Evolutionary conservation across 2,797 vertebrate genomes (phyloP).

Genomic region (Phataginus tricuspis): DNA sequence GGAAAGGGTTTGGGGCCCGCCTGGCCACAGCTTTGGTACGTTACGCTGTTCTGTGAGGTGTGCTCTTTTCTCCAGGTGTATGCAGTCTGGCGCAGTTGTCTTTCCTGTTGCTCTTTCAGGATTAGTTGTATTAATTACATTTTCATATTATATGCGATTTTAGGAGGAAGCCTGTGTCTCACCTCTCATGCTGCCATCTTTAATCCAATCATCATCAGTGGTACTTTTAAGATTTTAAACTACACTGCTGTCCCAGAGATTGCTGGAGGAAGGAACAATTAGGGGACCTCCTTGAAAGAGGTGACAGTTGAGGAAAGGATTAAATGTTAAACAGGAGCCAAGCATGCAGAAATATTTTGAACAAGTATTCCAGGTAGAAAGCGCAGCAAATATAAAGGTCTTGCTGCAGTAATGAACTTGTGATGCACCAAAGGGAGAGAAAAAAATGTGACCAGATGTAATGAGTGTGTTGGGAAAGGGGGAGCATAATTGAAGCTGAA

Average conservation of each 20-base stretch:
- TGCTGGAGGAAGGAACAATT: neutral
- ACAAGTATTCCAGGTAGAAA: neutral
- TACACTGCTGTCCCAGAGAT: neutral
- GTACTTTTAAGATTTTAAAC: neutral
- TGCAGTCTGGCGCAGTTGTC: no score
- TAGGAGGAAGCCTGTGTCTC: no score
- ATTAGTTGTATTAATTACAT: no score
- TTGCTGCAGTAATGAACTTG: neutral
- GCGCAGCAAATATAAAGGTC: neutral
- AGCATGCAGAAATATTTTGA: neutral
- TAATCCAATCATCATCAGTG: neutral
- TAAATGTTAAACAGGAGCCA: neutral
- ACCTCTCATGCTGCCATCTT: no score
- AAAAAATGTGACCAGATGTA: neutral
- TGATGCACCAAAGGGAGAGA: neutral
- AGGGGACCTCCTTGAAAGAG: neutral
- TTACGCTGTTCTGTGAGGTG: no score
- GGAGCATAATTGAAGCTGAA: neutral
- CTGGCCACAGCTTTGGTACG: no score
- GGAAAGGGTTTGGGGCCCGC: no score
- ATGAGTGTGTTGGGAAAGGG: neutral
- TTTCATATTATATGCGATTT: no score
- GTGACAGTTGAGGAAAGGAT: constrained; percentile 11
- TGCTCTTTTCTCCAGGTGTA: no score
- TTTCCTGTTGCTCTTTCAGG: no score